These are phyloP conservation scores for Tonatia bakeri DNA, from an alignment of 2,113 vertebrate species.

Conservation along the genomic window DNA sequence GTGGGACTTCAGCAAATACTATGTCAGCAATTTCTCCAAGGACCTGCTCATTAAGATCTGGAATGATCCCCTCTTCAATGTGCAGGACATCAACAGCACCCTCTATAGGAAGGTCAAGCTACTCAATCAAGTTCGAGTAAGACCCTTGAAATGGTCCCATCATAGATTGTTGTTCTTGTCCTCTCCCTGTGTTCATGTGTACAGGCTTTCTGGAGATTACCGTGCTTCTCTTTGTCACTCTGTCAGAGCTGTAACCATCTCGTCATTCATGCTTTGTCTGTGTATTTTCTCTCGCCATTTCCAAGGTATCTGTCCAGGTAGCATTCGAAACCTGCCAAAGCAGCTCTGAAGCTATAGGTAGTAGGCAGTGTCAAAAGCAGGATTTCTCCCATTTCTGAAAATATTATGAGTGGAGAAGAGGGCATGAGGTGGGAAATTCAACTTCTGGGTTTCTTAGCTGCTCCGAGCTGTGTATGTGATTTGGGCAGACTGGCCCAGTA, in stretches of 20 bases:
- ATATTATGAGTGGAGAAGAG: not conserved
- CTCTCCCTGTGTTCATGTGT: not conserved
- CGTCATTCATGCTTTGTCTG: not conserved
- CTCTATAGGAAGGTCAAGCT: constrained; percentile 94
- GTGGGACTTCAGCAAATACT: constrained; percentile 98
- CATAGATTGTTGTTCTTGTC: not conserved
- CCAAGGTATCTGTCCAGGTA: not conserved
- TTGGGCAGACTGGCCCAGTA: not conserved
- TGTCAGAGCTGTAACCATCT: not conserved
- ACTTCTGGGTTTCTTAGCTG: not conserved
- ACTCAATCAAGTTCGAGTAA: constrained; percentile 92
- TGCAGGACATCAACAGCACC: constrained; percentile 90
- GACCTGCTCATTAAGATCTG: constrained; percentile 95
- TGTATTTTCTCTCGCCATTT: not conserved
- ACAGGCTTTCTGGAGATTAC: not conserved
- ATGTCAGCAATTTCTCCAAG: constrained; percentile 95
- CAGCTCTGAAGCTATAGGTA: not conserved
- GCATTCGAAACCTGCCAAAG: not conserved
- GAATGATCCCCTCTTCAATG: constrained; percentile 95
- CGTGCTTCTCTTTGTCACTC: not conserved
- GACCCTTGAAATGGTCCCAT: not conserved
- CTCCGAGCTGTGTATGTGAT: not conserved
- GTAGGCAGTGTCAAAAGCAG: not conserved
- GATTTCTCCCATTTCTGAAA: not conserved
- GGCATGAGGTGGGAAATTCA: not conserved